phyloP scores from a whole-genome alignment of 2,113 vertebrate genomes.

The Heterotis niloticus region DNA sequence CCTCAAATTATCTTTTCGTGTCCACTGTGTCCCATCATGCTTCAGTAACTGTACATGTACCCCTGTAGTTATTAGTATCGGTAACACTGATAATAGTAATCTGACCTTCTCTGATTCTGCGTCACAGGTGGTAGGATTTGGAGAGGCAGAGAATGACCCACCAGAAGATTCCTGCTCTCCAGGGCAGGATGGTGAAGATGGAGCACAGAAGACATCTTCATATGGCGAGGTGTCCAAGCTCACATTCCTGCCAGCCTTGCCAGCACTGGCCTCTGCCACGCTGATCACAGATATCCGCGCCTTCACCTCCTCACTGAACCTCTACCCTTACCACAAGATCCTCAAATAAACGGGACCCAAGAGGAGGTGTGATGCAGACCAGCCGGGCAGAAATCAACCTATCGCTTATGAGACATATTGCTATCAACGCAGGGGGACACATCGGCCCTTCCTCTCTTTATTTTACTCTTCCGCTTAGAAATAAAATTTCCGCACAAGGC shows the following conservation, averaged over 20 bases:
- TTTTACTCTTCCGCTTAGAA: neutral
- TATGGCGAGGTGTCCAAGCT: slow-evolving; percentile 78
- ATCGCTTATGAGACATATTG: slow-evolving; percentile 87
- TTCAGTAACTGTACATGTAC: neutral
- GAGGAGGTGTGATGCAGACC: slow-evolving; percentile 26
- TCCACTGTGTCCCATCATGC: neutral
- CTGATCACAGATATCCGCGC: slow-evolving; percentile 81
- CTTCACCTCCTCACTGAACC: slow-evolving; percentile 79
- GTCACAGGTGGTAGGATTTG: slow-evolving; percentile 86
- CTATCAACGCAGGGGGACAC: slow-evolving; percentile 1
- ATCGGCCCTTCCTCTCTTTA: neutral
- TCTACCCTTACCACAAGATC: slow-evolving; percentile 92
- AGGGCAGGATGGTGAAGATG: neutral
- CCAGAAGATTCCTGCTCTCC: slow-evolving; percentile 47
- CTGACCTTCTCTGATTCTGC: slow-evolving; percentile 11
- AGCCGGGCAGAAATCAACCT: neutral
- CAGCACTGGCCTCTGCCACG: slow-evolving; percentile 56
- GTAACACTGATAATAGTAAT: neutral
- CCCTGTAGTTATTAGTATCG: neutral
- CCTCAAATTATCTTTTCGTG: neutral
- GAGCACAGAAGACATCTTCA: slow-evolving; percentile 51
- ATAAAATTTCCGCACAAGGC: slow-evolving; percentile 10
- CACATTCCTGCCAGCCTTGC: slow-evolving; percentile 69
- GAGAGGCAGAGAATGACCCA: slow-evolving; percentile 69
- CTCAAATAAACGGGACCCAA: slow-evolving; percentile 63